phyloP scores from a whole-genome alignment of 1,140 invertebrate species.

The Penaeus indicus region DNA sequence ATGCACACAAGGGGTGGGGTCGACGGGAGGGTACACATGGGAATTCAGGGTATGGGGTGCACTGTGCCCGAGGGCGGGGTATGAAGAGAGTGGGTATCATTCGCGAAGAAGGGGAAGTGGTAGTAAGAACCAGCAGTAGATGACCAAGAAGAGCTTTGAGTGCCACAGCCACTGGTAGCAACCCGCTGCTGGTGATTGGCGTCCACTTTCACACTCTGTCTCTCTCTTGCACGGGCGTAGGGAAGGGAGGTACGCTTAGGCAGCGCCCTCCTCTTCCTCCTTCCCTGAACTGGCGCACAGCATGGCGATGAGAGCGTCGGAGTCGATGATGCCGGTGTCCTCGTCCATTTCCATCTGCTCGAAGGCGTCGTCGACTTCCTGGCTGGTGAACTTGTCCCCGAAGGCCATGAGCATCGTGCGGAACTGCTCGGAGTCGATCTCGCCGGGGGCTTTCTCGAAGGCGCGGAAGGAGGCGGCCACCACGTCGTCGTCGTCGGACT shows the following conservation, averaged over 20 bases:
- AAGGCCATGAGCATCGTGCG: slow-evolving; percentile 94
- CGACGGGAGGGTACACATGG: no score
- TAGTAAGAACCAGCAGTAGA: slow-evolving; percentile 16
- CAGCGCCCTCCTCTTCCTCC: slow-evolving; percentile 73
- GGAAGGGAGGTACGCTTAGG: slow-evolving; percentile 5
- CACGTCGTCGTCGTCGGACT: slow-evolving; percentile 87
- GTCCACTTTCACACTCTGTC: slow-evolving; percentile 42
- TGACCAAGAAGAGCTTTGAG: slow-evolving; percentile 36
- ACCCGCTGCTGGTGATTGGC: slow-evolving; percentile 28
- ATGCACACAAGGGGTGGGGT: no score
- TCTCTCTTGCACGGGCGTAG: slow-evolving; percentile 36
- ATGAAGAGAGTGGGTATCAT: background rate
- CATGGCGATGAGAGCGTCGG: slow-evolving; percentile 86
- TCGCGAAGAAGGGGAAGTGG: slow-evolving; percentile 19
- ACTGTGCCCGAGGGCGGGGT: background rate
- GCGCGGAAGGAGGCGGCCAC: slow-evolving; percentile 95
- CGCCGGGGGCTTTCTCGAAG: slow-evolving; percentile 91
- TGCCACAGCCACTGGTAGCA: slow-evolving; percentile 54
- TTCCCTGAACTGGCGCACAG: slow-evolving; percentile 86
- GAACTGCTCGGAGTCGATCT: slow-evolving; percentile 79
- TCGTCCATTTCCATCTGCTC: slow-evolving; percentile 92
- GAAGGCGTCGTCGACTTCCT: slow-evolving; percentile 94
- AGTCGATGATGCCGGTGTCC: slow-evolving; percentile 93
- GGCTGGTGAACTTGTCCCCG: slow-evolving; percentile 94
- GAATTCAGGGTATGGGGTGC: background rate